Percentiles rank a stretch among this genome's conserved stretches.
Evolutionary conservation across 2,113 vertebrate genomes (phyloP).

Genomic region (Drymodes brunneopygia): DNA sequence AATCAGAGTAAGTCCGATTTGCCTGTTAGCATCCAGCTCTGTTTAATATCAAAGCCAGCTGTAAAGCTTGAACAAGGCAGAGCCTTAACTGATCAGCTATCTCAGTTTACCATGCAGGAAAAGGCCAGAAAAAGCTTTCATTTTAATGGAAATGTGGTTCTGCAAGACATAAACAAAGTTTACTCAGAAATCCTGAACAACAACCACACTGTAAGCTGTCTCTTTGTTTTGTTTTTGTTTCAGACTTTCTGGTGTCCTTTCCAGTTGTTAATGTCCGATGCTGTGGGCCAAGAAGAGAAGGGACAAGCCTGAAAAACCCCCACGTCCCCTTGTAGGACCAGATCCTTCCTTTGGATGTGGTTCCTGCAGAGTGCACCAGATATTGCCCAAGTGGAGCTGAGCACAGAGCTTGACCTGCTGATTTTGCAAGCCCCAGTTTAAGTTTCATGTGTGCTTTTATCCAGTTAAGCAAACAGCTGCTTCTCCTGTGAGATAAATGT

Average conservation of each 20-base stretch:
- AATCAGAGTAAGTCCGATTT: constrained; percentile 45
- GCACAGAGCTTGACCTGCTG: background rate
- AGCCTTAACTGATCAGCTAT: constrained; percentile 7
- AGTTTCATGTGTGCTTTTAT: background rate
- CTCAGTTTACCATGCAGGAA: background rate
- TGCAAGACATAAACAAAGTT: background rate
- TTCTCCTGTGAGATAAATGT: background rate
- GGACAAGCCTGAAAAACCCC: background rate
- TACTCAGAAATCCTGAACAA: background rate
- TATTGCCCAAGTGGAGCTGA: background rate
- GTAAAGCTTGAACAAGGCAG: constrained; percentile 13
- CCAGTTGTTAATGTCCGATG: background rate
- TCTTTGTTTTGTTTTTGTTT: background rate
- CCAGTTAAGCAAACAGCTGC: background rate
- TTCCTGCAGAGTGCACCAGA: background rate
- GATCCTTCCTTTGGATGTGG: background rate
- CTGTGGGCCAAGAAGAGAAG: background rate
- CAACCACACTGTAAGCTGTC: background rate
- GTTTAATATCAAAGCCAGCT: constrained; percentile 63
- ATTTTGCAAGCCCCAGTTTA: background rate
- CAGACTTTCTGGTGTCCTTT: background rate
- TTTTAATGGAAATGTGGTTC: background rate
- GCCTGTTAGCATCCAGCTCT: constrained; percentile 56
- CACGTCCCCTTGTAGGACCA: background rate
- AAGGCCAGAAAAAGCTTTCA: background rate